Evolutionary conservation across 2,797 vertebrate species (phyloP).

Genomic region (Sarcoramphus papa): DNA sequence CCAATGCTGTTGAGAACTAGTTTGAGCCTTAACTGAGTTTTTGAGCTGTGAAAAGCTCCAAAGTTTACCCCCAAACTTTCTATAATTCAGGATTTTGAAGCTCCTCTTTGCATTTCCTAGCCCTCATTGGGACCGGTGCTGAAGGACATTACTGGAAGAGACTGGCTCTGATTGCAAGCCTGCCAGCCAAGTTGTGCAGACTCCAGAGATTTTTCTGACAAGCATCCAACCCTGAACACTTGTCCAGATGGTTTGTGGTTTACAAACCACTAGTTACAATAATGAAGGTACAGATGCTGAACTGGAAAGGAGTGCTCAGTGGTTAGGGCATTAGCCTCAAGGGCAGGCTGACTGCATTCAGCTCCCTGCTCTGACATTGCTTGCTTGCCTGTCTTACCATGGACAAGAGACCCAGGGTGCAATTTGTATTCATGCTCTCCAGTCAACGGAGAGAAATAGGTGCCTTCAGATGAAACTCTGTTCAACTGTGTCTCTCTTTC

Average conservation of each 20-base stretch:
- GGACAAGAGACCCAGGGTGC: background rate
- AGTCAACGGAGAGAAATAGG: background rate
- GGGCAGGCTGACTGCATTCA: background rate
- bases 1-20: background rate
- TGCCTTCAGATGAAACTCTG: background rate
- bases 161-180: background rate
- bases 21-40: background rate
- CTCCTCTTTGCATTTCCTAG: background rate
- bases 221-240: background rate
- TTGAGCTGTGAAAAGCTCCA: background rate
- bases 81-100: background rate
- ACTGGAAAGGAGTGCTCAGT: background rate
- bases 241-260: conserved; percentile 14
- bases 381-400: background rate
- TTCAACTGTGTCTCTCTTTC: background rate
- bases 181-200: background rate
- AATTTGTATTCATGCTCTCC: background rate
- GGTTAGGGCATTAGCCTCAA: background rate
- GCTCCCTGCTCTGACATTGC: background rate
- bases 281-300: background rate
- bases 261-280: conserved; percentile 1
- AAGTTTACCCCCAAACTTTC: background rate
- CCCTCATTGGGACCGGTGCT: background rate
- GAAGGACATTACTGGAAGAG: background rate
- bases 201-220: background rate